phyloP scores from a whole-genome alignment of 1,140 invertebrate species.

The Zaprionus africanus region DNA sequence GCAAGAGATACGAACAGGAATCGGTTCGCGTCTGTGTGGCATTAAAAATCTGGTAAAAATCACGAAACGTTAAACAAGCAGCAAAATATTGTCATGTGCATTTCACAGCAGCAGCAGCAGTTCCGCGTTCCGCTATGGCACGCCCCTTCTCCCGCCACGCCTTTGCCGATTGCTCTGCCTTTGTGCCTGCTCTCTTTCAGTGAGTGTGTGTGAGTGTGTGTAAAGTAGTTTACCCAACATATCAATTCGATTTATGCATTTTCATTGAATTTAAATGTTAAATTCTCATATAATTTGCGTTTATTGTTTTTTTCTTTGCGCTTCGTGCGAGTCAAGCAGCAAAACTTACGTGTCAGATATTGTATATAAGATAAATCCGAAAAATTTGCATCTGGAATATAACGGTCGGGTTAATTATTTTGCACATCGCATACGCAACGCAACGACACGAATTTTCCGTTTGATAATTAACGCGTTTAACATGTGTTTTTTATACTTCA shows the following conservation, averaged over 20 bases:
- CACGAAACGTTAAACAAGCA: slow-evolving; percentile 81
- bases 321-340: slow-evolving; percentile 23
- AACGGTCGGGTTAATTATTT: slow-evolving; percentile 78
- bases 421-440: slow-evolving; percentile 28
- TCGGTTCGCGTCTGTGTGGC: slow-evolving; percentile 45
- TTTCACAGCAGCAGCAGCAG: slow-evolving; percentile 25
- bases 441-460: slow-evolving; percentile 28
- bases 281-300: slow-evolving; percentile 14
- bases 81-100: slow-evolving; percentile 81
- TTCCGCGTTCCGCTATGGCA: not conserved
- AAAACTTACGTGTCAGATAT: slow-evolving; percentile 88
- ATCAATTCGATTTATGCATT: slow-evolving; percentile 75
- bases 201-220: not conserved
- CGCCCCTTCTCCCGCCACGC: too few relatives aligned
- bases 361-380: slow-evolving; percentile 88
- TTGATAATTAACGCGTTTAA: slow-evolving; percentile 42
- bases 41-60: slow-evolving; percentile 82
- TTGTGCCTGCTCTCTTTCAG: slow-evolving; percentile 27
- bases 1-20: slow-evolving; percentile 44
- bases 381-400: slow-evolving; percentile 87
- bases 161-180: slow-evolving; percentile 35
- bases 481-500: slow-evolving; percentile 17
- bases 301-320: slow-evolving; percentile 9
- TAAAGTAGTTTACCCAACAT: slow-evolving; percentile 79
- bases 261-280: slow-evolving; percentile 69